phyloP scores from a whole-genome alignment of 35 echinoderm and acorn worm genomes.

The Anneissia japonica region DNA sequence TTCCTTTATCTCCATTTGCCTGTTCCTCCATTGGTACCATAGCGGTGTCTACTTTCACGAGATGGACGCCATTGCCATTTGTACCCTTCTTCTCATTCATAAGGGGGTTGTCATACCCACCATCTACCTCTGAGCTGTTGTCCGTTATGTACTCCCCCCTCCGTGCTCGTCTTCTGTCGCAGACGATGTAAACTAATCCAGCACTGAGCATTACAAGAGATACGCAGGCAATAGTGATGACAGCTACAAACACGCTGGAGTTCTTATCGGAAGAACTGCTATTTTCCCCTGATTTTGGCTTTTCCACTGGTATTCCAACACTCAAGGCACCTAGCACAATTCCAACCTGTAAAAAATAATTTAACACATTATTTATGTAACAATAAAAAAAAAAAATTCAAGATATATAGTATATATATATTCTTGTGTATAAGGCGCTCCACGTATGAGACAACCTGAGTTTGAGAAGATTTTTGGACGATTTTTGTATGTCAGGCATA shows the following conservation, averaged over 20 bases:
- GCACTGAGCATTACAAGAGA: constrained; percentile 33
- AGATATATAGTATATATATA: no score
- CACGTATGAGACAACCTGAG: no score
- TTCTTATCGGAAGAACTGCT: background rate
- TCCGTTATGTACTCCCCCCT: constrained; percentile 62
- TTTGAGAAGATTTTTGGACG: no score
- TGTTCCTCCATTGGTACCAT: constrained; percentile 36
- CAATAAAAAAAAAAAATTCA: no score
- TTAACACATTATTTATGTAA: no score
- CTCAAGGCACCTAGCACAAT: background rate
- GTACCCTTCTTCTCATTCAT: constrained; percentile 33
- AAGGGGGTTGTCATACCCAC: constrained; percentile 49
- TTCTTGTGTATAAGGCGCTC: no score
- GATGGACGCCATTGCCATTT: constrained; percentile 53
- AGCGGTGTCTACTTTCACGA: constrained; percentile 23
- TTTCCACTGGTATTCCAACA: background rate
- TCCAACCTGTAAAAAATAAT: background rate
- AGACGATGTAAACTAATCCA: constrained; percentile 53
- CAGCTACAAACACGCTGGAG: constrained; percentile 39
- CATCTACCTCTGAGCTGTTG: constrained; percentile 29
- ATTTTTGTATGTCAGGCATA: no score
- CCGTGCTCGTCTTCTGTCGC: constrained; percentile 21
- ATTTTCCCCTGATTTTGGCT: background rate
- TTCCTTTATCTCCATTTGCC: constrained; percentile 38
- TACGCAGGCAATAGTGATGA: constrained; percentile 41